A percentile compares a stretch with the other conserved stretches of the same genome.
phyloP scores from a whole-genome alignment of 1,140 invertebrate genomes.

The Orussus abietinus region DNA sequence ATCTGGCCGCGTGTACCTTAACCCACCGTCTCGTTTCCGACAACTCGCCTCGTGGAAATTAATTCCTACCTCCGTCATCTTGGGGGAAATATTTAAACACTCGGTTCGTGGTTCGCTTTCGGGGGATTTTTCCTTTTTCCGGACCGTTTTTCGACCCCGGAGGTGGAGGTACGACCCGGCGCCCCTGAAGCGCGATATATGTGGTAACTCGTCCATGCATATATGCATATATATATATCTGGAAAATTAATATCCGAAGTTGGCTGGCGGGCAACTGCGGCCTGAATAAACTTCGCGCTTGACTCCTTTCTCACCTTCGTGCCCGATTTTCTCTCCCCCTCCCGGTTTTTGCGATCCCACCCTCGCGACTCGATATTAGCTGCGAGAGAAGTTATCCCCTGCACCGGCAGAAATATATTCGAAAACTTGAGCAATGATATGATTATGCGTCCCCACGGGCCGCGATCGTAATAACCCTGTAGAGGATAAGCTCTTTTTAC shows the following conservation, averaged over 20 bases:
- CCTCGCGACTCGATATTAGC: not conserved
- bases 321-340: conserved; percentile 1
- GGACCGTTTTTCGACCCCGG: too few relatives aligned
- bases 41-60: too few relatives aligned
- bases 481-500: too few relatives aligned
- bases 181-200: too few relatives aligned
- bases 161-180: too few relatives aligned
- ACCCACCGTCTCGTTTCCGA: too few relatives aligned
- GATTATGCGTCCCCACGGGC: conserved; percentile 8
- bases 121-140: too few relatives aligned
- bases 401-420: conserved; percentile 16
- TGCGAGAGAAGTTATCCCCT: conserved; percentile 1
- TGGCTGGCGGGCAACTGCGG: conserved; percentile 35
- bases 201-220: too few relatives aligned
- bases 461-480: conserved; percentile 14
- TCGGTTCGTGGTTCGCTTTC: too few relatives aligned
- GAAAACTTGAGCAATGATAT: conserved; percentile 13
- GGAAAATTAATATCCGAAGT: conserved; percentile 50
- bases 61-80: too few relatives aligned
- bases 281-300: conserved; percentile 43
- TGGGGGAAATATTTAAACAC: too few relatives aligned
- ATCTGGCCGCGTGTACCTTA: too few relatives aligned
- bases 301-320: conserved; percentile 4
- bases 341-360: conserved; percentile 3
- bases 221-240: conserved; percentile 53